These are phyloP conservation scores for Diplolepis rosae DNA, from an alignment of 2,888 invertebrate genomes.

Conservation along the genomic window DNA sequence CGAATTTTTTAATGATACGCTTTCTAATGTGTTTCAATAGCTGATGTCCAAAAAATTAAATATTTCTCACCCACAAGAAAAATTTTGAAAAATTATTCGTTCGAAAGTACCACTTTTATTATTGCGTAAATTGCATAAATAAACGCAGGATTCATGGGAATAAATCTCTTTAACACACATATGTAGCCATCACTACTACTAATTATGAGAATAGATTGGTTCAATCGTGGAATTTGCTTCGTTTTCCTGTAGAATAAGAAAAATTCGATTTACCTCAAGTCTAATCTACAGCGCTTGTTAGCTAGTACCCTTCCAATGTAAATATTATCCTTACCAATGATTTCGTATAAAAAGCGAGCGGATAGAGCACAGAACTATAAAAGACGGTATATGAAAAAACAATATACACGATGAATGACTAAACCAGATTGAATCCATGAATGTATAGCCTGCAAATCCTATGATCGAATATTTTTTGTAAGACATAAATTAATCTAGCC, in stretches of 20 bases:
- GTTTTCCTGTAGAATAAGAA: not conserved
- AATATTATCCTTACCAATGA: not conserved
- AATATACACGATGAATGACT: not conserved
- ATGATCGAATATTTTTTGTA: no score
- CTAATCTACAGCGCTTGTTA: not conserved
- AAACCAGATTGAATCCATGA: not conserved
- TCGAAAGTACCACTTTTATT: no score
- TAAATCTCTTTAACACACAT: not conserved
- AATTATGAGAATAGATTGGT: not conserved
- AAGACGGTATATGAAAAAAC: not conserved
- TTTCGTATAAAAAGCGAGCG: not conserved
- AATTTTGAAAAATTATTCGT: no score
- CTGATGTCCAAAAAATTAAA: no score
- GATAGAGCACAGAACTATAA: not conserved
- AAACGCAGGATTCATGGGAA: no score
- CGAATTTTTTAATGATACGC: no score
- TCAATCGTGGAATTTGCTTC: not conserved
- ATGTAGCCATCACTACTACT: not conserved
- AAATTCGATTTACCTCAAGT: not conserved
- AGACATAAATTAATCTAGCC: no score
- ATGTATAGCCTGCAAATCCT: not conserved
- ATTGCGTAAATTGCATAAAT: no score
- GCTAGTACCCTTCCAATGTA: not conserved
- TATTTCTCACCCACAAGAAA: no score
- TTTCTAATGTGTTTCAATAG: no score